Conservation (phyloP, 2,113 vertebrate species). For the Stictonetta naevosa region DNA sequence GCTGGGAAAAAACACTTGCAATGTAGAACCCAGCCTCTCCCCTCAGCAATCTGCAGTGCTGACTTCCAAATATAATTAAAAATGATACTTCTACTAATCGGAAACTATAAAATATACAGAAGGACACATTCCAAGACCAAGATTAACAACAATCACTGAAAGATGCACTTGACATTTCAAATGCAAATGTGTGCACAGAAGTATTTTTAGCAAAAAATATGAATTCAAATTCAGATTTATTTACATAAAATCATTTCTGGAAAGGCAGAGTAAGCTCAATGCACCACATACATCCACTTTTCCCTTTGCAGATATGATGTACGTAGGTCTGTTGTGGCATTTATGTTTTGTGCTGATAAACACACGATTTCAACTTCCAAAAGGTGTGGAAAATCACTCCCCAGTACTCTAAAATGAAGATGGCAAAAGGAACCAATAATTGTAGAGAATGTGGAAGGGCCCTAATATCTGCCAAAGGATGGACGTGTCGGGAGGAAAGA, state of each 20-base stretch:
- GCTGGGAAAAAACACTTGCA: neutral
- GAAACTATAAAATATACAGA: neutral
- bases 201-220: neutral
- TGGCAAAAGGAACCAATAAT: neutral
- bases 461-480: neutral
- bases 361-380: neutral
- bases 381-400: neutral
- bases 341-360: neutral
- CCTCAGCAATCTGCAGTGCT: neutral
- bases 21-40: neutral
- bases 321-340: neutral
- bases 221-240: neutral
- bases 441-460: neutral
- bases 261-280: neutral
- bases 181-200: neutral
- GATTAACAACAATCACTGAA: neutral
- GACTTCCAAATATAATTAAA: constrained; percentile 4
- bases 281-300: neutral
- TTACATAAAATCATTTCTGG: neutral
- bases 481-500: neutral
- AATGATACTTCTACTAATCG: neutral
- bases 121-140: neutral
- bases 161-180: constrained; percentile 44
- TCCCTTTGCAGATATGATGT: neutral
- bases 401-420: neutral